Evolutionary conservation across 2,797 vertebrate genomes (phyloP), one percentile per base, ranked within the genome.

Genomic region (Rhynchotus rufescens): DNA sequence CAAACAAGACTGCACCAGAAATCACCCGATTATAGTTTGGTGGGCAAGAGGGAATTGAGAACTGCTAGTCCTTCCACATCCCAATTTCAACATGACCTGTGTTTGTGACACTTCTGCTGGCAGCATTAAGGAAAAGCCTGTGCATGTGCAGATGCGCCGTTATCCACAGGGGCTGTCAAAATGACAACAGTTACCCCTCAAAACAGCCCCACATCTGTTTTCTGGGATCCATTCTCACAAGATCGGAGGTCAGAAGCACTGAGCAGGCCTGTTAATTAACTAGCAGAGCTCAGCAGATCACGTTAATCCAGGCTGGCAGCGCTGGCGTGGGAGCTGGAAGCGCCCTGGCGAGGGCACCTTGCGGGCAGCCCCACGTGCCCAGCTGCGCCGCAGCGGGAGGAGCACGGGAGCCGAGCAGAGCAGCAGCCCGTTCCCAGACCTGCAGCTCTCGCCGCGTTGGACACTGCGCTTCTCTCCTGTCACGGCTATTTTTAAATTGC

Each of bases 231-330:
- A 89, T 77, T 93, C 82, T 80, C 42, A 67, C 68, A 95, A 66
- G 72, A 72, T 88, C 14, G 4, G 77, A 94, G 87, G 89, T 84
- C 78, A 91, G 80, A 88, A 96, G 22, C 83, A 92, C 93, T 94
- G 89, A 90, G 72, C n/a, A 74, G 54, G 57, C 14, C 68, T 60
- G 68, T 67, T 89, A 93, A 88, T 86, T 86, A 96, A 88, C 80
- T 61, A 80, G n/a, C 26, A 12, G 89, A 80, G 77, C 75, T 94
- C 95, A 96, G 88, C 88, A 95, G 79, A 88, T 92, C 85, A 80
- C 30, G 32, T 89, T 94, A 93, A 94, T 94, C 85, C 89, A 92
- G 54, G 61, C 89, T 81, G 89, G 95, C 88, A 96, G 91, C 20
- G 14, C n/a, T 15, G 3, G 77, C 22, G 68, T 62, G 82, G 45